These are phyloP conservation scores for Ennomos quercinarius DNA, from an alignment of 2,888 invertebrate genomes.

Conservation along the genomic window DNA sequence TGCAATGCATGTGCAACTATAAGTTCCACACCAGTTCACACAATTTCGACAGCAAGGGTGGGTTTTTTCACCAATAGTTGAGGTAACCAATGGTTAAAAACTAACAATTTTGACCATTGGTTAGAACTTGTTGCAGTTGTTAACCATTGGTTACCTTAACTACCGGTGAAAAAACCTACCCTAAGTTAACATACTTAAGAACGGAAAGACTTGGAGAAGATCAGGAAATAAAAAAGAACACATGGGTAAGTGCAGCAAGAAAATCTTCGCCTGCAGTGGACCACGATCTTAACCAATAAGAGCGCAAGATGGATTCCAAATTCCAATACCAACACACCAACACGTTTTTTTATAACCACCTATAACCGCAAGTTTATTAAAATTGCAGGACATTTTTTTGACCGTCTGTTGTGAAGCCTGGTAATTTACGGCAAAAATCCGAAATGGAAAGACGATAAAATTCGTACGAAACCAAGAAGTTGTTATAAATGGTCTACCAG, in stretches of 20 bases:
- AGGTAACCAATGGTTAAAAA: no score
- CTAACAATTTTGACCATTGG: no score
- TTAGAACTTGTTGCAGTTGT: no score
- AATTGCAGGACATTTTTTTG: constrained; percentile 26
- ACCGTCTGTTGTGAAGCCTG: constrained; percentile 1
- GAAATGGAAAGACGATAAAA: constrained; percentile 11
- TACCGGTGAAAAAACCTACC: no score
- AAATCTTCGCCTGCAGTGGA: constrained; percentile 7
- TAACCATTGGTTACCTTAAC: no score
- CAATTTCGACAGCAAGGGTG: no score
- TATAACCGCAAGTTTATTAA: constrained; percentile 20
- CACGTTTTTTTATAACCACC: constrained; percentile 11
- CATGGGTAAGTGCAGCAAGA: neutral
- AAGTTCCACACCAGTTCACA: no score
- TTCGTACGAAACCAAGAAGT: neutral
- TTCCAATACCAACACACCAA: constrained; percentile 24
- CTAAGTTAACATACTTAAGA: no score
- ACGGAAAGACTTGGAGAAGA: no score
- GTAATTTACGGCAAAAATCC: constrained; percentile 10
- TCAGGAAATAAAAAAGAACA: neutral
- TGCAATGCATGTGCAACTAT: no score
- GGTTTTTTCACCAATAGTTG: no score
- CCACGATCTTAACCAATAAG: neutral
- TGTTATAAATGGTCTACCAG: neutral
- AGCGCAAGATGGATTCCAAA: constrained; percentile 23